Evolutionary conservation across 2,888 invertebrate genomes (phyloP).

Genomic region (Trimorus sp.): DNA sequence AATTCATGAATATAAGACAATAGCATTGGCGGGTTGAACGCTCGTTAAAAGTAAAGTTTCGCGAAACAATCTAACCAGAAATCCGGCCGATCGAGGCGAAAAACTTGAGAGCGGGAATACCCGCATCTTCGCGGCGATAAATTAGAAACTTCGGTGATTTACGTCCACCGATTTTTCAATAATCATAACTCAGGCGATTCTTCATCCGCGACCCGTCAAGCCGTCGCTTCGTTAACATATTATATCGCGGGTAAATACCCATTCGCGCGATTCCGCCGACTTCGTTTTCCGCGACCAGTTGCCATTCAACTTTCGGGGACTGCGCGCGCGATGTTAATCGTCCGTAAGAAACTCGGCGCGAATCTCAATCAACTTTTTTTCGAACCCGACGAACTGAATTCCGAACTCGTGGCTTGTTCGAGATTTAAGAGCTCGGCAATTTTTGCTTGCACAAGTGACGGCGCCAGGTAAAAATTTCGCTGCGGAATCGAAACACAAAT

Average conservation of each 20-base stretch:
- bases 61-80: conserved; percentile 62
- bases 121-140: conserved; percentile 28
- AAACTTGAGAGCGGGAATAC: conserved; percentile 66
- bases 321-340: no score
- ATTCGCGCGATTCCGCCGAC: neutral
- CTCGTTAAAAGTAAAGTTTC: conserved; percentile 43
- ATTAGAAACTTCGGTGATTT: conserved; percentile 44
- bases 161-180: conserved; percentile 34
- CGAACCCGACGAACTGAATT: no score
- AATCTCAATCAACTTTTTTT: no score
- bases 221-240: conserved; percentile 4
- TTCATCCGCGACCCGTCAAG: conserved; percentile 12
- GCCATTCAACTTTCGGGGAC: no score
- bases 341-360: no score
- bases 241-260: conserved; percentile 1
- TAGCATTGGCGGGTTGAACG: conserved; percentile 20
- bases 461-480: no score
- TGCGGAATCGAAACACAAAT: no score
- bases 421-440: no score
- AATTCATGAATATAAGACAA: conserved; percentile 24
- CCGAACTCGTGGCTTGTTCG: no score
- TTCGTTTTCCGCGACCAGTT: no score
- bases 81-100: conserved; percentile 64
- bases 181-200: conserved; percentile 30
- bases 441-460: no score